Percentiles rank a stretch among this genome's conserved stretches.
Conservation (phyloP, 2,797 vertebrate genomes). For the Megaceryle alcyon region DNA sequence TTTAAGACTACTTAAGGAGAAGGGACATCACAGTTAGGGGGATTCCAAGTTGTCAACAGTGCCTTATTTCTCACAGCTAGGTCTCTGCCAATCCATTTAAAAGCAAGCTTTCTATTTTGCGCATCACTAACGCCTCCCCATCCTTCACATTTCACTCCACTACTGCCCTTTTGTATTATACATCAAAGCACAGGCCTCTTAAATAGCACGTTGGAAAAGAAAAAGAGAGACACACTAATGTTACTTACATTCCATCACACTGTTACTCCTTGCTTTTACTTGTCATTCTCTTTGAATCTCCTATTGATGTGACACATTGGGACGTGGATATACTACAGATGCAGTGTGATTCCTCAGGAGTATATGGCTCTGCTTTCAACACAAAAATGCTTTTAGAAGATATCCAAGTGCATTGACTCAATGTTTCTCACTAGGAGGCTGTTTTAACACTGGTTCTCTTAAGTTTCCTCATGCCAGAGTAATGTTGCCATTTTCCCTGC, state of each 20-base stretch:
- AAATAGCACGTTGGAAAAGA: background rate
- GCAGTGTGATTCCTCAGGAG: background rate
- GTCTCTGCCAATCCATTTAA: conserved; percentile 49
- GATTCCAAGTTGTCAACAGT: conserved; percentile 54
- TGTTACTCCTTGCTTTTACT: conserved; percentile 17
- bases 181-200: conserved; percentile 50
- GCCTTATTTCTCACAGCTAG: conserved; percentile 46
- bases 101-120: conserved; percentile 46
- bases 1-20: conserved; percentile 1
- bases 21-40: conserved; percentile 10
- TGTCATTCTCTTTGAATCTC: conserved; percentile 28
- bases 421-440: background rate
- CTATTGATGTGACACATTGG: conserved; percentile 4
- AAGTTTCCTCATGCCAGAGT: background rate
- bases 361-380: background rate
- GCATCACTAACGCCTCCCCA: conserved; percentile 39
- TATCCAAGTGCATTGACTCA: background rate
- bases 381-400: conserved; percentile 29
- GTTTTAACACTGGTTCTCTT: background rate
- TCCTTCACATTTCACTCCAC: conserved; percentile 43
- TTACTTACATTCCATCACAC: conserved; percentile 42
- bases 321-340: background rate
- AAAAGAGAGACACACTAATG: background rate
- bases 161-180: conserved; percentile 54
- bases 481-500: background rate